A percentile compares a stretch with the other conserved stretches of the same genome.
Conservation (phyloP, 2,113 vertebrate species). For the Bubo scandiacus region DNA sequence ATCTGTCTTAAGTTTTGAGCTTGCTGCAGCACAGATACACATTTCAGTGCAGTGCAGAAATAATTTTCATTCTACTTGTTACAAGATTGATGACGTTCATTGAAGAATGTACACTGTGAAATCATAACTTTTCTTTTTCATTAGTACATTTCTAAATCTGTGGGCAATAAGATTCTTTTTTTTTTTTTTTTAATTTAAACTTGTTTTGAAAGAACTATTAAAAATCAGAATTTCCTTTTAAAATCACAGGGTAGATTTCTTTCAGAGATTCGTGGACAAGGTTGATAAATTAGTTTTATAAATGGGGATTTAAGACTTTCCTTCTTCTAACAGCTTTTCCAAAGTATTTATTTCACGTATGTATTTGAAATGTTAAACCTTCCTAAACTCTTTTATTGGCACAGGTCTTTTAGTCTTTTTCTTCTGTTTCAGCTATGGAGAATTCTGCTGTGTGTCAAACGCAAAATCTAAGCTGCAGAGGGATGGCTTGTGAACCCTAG, state of each 20-base stretch:
- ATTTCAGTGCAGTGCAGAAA: constrained; percentile 51
- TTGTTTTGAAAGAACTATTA: constrained; percentile 56
- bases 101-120: constrained; percentile 67
- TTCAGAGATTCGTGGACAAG: not conserved
- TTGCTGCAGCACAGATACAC: constrained; percentile 38
- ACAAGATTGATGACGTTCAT: constrained; percentile 1
- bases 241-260: constrained; percentile 25
- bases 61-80: constrained; percentile 34
- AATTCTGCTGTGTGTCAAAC: not conserved
- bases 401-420: not conserved
- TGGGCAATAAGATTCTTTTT: constrained; percentile 56
- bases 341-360: not conserved
- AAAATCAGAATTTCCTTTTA: constrained; percentile 49
- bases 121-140: constrained; percentile 19
- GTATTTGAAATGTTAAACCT: not conserved
- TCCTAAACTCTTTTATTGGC: not conserved
- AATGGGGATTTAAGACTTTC: not conserved
- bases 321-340: not conserved
- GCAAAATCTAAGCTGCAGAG: not conserved
- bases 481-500: not conserved
- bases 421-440: not conserved
- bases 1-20: constrained; percentile 29
- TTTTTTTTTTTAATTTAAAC: constrained; percentile 42
- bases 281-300: not conserved
- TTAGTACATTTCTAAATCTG: constrained; percentile 52